Base-by-base conservation (phyloP, 2,797 vertebrate genomes). In the Pseudomugil gertrudae region DNA sequence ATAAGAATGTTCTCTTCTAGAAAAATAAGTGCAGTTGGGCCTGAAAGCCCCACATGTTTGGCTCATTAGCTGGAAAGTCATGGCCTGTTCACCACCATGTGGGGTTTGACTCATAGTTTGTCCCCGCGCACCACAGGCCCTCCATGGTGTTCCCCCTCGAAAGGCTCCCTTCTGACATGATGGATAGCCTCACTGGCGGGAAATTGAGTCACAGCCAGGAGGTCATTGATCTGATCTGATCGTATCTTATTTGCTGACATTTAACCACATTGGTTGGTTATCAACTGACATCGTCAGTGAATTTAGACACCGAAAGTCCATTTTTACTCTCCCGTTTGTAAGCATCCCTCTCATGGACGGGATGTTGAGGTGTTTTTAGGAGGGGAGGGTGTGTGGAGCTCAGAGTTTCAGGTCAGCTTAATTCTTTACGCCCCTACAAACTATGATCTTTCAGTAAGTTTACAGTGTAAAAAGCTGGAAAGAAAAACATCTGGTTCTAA, bases 51-150 rank as follows among this genome's bases (percentile, higher is more conserved):
- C 83, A 87, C 72, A 86, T 86, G 85, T 78, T 80, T 5, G 40
- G 73, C 43, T 72, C 84, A 78, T 86, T 81, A 85, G 40, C 21
- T 19, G 58, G 38, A 66, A 63, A 80, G 64, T 55, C 51, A 5
- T 23, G 40, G 71, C 58, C 59, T 15, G 47, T 26, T 45, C 60
- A 57, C 74, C 32, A 47, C 66, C 76, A 61, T 75, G 80, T 74
- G 57, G 73, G 78, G 74, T 66, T 60, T 84, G 84, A 90, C 60
- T 91, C 86, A 85, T 17, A 13, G 63, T 62, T 60, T 70, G 65
- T 72, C 66, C 76, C 50, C 10, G 45, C 8, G 4, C 74, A 53
- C 75, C 68, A 30, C 69, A 76, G 62, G 24, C 35, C 67, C 47
- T 71, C 63, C 55, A 1, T 67, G 80, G 80, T 58, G 73, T 59